Base-by-base conservation (phyloP, 2,797 vertebrate species). In the Cynodonichthys magdalenae region DNA sequence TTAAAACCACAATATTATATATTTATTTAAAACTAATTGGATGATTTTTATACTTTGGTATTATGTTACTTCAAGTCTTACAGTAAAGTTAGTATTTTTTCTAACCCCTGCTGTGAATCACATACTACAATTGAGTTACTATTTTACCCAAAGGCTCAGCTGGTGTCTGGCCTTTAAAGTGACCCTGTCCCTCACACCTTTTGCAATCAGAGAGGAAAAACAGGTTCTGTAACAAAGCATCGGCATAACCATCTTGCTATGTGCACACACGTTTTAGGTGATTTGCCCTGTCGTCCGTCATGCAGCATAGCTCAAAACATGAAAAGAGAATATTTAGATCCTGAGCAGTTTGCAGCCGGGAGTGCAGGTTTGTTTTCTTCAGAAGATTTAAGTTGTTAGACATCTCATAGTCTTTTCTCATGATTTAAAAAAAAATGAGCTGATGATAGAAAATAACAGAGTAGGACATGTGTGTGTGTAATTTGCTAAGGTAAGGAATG, bases 191-290 rank as follows among this genome's bases (percentile, higher is more conserved):
- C 59, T 76, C 51, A 69, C 45, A 52, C 45, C 46, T 70, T 60
- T 53, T 80, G 34, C 69, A 0, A 77, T 59, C 48, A 53, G 45
- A 15, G 34, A 71, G 67, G 4, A 63, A 75, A n/a, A 84, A 81
- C 83, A 50, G 58, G 86, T 87, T 86, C 41, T 74, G 53, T 71
- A 34, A 74, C 66, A 49, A 49, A 41, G 12, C 34, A 20, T 76
- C 64, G 75, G 55, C 50, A 73, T 68, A 74, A 67, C 57, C 15
- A 31, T 73, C 34, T 49, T 29, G 20, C 45, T 49, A 24, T 69
- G 62, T 20, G 44, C 42, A 69, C 53, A 53, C 27, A 61, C 20
- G 49, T 65, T 55, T 73, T 9, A 53, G 11, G 18, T 27, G 0
- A 52, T 68, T 74, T 34, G 31, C 31, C 6, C 31, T 34, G 31